Percentiles rank a stretch among this genome's conserved stretches.
Evolutionary conservation across 2,113 vertebrate species (phyloP).

Genomic region (Neodontobutis hainanensis): DNA sequence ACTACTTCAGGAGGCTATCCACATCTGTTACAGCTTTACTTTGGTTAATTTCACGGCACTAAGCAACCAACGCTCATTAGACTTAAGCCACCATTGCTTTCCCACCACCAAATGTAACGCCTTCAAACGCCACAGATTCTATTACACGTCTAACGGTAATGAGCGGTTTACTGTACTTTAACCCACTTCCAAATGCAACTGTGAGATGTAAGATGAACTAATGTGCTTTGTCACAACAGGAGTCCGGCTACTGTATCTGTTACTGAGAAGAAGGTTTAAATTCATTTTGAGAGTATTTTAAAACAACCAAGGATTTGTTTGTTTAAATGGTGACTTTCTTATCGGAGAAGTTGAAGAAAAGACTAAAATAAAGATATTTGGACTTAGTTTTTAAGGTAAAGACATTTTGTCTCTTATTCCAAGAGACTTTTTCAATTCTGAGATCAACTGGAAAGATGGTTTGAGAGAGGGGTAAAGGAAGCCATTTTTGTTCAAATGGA

Average conservation of each 20-base stretch:
- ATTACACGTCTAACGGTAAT: conserved; percentile 40
- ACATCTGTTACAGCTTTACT: not conserved
- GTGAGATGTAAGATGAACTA: conserved; percentile 10
- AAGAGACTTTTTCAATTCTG: too few relatives aligned
- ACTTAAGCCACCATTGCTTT: conserved; percentile 9
- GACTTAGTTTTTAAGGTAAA: too few relatives aligned
- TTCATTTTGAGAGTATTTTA: too few relatives aligned
- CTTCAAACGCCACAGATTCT: conserved; percentile 8
- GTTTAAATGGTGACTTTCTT: too few relatives aligned
- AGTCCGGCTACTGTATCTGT: conserved; percentile 5
- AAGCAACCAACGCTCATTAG: conserved; percentile 17
- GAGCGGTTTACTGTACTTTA: conserved; percentile 21
- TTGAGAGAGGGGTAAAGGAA: too few relatives aligned
- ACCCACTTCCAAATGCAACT: conserved; percentile 19
- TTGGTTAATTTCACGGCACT: conserved; percentile 7
- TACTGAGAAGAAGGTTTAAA: not conserved
- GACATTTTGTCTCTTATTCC: too few relatives aligned
- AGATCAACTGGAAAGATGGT: too few relatives aligned
- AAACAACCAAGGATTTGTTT: too few relatives aligned
- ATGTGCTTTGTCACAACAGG: not conserved
- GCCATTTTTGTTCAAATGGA: too few relatives aligned
- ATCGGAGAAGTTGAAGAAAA: too few relatives aligned
- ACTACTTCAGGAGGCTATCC: not conserved
- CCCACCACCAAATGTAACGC: not conserved
- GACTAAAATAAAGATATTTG: too few relatives aligned